Evolutionary conservation across 1,140 invertebrate genomes (phyloP).

Genomic region (Homalodisca vitripennis): DNA sequence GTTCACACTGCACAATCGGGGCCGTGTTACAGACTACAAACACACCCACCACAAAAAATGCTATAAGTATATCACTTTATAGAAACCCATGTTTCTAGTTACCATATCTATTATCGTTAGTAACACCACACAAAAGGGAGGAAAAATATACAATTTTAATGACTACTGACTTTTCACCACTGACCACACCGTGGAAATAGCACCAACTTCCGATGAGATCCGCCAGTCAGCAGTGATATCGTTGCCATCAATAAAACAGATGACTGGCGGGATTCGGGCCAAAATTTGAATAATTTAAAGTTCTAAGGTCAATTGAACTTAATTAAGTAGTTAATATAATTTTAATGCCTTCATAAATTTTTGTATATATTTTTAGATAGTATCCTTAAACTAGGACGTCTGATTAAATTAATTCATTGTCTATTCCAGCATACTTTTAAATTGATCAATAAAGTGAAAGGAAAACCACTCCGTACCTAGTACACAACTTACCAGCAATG

Average conservation of each 20-base stretch:
- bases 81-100: slow-evolving; percentile 30
- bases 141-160: slow-evolving; percentile 22
- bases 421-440: background rate
- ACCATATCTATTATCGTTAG: slow-evolving; percentile 24
- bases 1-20: slow-evolving; percentile 35
- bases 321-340: background rate
- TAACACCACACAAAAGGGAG: background rate
- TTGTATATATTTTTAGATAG: background rate
- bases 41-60: slow-evolving; percentile 38
- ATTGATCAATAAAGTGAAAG: background rate
- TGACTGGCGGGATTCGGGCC: slow-evolving; percentile 28
- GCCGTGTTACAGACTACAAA: slow-evolving; percentile 20
- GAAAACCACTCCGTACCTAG: slow-evolving; percentile 32
- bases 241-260: slow-evolving; percentile 36
- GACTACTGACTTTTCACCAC: slow-evolving; percentile 25
- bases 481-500: slow-evolving; percentile 13
- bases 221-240: slow-evolving; percentile 31
- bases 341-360: background rate
- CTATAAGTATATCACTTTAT: slow-evolving; percentile 36
- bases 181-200: slow-evolving; percentile 33
- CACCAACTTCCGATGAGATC: slow-evolving; percentile 26
- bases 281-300: background rate
- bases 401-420: too few species aligned
- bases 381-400: background rate
- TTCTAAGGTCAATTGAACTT: background rate